Evolutionary conservation across 23 tunicate genomes (phyloP).

Genomic region (Clavelina lepadiformis): DNA sequence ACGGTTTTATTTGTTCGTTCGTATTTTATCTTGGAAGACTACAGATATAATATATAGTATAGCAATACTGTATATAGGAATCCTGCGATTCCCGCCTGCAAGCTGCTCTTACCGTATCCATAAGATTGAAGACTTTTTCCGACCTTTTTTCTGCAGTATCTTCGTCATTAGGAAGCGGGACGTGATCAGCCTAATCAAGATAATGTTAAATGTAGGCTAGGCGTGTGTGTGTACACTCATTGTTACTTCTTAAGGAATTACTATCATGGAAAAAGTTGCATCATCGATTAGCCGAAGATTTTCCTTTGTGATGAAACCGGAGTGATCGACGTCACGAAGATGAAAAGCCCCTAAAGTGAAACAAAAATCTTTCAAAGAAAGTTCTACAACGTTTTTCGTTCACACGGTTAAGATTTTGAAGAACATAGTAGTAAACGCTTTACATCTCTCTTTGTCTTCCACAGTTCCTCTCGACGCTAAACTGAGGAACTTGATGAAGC

Average conservation of each 20-base stretch:
- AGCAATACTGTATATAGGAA: too few species aligned
- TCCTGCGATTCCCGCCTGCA: too few species aligned
- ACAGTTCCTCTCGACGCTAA: slow-evolving; percentile 35
- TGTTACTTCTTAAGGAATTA: neutral
- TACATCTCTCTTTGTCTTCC: slow-evolving; percentile 25
- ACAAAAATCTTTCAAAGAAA: neutral
- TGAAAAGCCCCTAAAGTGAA: slow-evolving; percentile 42
- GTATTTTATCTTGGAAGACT: too few species aligned
- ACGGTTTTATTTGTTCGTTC: too few species aligned
- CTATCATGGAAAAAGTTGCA: slow-evolving; percentile 41
- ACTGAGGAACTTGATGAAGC: slow-evolving; percentile 25
- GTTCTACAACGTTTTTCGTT: too few species aligned
- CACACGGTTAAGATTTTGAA: too few species aligned
- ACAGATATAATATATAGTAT: too few species aligned
- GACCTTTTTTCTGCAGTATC: slow-evolving; percentile 36
- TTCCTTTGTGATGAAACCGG: slow-evolving; percentile 30
- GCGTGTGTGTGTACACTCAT: neutral
- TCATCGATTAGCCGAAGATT: slow-evolving; percentile 31
- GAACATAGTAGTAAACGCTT: neutral
- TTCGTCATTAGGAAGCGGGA: slow-evolving; percentile 44
- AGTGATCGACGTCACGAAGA: slow-evolving; percentile 33
- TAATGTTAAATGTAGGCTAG: neutral
- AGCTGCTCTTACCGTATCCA: slow-evolving; percentile 25
- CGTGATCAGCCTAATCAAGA: slow-evolving; percentile 34
- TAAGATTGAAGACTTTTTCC: slow-evolving; percentile 28